These are phyloP conservation scores for Lophura nycthemera DNA, from an alignment of 2,113 vertebrate genomes.

Conservation along the genomic window DNA sequence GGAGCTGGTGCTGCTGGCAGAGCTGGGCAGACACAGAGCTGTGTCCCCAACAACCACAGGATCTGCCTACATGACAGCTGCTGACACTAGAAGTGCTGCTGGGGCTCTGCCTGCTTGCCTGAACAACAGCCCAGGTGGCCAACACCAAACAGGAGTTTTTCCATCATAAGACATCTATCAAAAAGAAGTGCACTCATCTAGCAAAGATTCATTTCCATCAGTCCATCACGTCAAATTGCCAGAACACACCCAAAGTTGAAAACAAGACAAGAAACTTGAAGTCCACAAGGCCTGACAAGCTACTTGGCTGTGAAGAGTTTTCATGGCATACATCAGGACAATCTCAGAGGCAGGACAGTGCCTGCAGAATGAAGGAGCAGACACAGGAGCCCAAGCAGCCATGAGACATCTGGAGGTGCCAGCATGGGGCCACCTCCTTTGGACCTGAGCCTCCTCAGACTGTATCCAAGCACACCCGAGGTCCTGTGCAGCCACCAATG, in stretches of 20 bases:
- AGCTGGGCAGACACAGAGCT: neutral
- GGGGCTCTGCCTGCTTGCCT: neutral
- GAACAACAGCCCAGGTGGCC: neutral
- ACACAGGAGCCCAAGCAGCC: neutral
- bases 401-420: neutral
- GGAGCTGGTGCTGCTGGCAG: neutral
- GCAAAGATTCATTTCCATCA: neutral
- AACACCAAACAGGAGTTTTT: slow-evolving; percentile 1
- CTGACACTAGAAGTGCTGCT: neutral
- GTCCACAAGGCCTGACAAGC: neutral
- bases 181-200: neutral
- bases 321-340: neutral
- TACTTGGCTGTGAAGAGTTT: neutral
- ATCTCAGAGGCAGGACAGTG: neutral
- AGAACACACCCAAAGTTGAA: neutral
- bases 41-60: neutral
- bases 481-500: neutral
- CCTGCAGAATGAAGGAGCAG: neutral
- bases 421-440: neutral
- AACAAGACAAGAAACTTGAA: neutral
- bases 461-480: neutral
- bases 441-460: neutral
- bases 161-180: neutral
- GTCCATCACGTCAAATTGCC: neutral
- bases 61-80: neutral